A percentile compares a stretch with the other conserved stretches of the same genome.
Conservation (phyloP, 1,140 invertebrate species). For the Medauroidea extradentata region DNA sequence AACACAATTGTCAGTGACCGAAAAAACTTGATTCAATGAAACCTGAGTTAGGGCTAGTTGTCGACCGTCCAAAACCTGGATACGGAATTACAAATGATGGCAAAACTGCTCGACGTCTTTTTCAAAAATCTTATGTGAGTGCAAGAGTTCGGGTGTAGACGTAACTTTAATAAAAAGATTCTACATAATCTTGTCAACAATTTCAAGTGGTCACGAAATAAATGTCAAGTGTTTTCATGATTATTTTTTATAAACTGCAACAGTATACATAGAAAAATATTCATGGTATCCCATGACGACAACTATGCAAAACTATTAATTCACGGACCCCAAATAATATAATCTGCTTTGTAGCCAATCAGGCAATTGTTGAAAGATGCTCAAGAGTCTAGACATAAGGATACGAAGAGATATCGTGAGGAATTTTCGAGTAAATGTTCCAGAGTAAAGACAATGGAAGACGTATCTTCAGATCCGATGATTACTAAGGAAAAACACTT, state of each 20-base stretch:
- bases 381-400: slow-evolving; percentile 34
- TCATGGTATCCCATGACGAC: slow-evolving; percentile 37
- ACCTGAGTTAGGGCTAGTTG: slow-evolving; percentile 20
- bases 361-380: slow-evolving; percentile 37
- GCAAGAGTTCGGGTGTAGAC: slow-evolving; percentile 10
- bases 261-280: slow-evolving; percentile 18
- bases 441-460: slow-evolving; percentile 25
- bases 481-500: background rate
- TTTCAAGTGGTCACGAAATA: slow-evolving; percentile 10
- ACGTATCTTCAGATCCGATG: slow-evolving; percentile 28
- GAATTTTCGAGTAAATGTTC: slow-evolving; percentile 27
- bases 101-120: slow-evolving; percentile 38
- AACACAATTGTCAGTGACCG: slow-evolving; percentile 9
- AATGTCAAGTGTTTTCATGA: slow-evolving; percentile 14
- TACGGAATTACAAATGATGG: slow-evolving; percentile 40
- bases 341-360: slow-evolving; percentile 31
- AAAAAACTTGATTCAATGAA: slow-evolving; percentile 25
- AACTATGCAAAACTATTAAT: slow-evolving; percentile 39
- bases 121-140: slow-evolving; percentile 20
- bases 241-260: slow-evolving; percentile 10
- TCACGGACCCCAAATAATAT: slow-evolving; percentile 31
- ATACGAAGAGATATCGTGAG: slow-evolving; percentile 26
- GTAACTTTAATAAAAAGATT: slow-evolving; percentile 10
- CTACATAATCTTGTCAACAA: background rate
- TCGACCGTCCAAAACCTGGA: slow-evolving; percentile 36